Percentiles rank a stretch among this genome's conserved stretches.
phyloP scores from a whole-genome alignment of 2,888 invertebrate genomes.

The Apotomis betuletana region DNA sequence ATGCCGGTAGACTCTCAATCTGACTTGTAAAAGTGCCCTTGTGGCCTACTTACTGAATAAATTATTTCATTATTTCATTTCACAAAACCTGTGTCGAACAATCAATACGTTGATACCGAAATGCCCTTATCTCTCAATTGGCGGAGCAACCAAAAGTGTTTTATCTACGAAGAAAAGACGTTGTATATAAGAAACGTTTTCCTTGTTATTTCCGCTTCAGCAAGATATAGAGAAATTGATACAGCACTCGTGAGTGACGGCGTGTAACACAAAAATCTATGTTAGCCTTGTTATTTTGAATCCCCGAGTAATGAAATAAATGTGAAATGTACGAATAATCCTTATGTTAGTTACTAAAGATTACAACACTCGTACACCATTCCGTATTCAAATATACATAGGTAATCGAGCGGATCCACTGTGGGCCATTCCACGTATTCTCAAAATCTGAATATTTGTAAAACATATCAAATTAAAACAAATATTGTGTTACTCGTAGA shows the following conservation, averaged over 20 bases:
- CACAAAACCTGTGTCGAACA: neutral
- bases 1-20: too few relatives aligned
- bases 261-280: neutral
- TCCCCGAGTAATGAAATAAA: neutral
- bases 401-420: too few relatives aligned
- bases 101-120: constrained; percentile 20
- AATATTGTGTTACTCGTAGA: too few relatives aligned
- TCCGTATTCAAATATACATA: too few relatives aligned
- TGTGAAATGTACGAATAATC: neutral
- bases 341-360: too few relatives aligned
- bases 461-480: too few relatives aligned
- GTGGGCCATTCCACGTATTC: too few relatives aligned
- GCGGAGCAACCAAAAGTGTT: constrained; percentile 21
- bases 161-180: constrained; percentile 28
- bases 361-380: too few relatives aligned
- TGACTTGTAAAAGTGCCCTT: too few relatives aligned
- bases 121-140: constrained; percentile 35
- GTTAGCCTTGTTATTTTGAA: neutral
- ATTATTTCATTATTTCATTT: too few relatives aligned
- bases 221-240: constrained; percentile 36
- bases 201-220: constrained; percentile 35
- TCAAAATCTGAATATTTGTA: too few relatives aligned
- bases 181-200: constrained; percentile 36
- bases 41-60: too few relatives aligned
- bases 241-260: constrained; percentile 14